These are phyloP conservation scores for Bellardia bayeri DNA, from an alignment of 2,888 invertebrate genomes.

Conservation along the genomic window DNA sequence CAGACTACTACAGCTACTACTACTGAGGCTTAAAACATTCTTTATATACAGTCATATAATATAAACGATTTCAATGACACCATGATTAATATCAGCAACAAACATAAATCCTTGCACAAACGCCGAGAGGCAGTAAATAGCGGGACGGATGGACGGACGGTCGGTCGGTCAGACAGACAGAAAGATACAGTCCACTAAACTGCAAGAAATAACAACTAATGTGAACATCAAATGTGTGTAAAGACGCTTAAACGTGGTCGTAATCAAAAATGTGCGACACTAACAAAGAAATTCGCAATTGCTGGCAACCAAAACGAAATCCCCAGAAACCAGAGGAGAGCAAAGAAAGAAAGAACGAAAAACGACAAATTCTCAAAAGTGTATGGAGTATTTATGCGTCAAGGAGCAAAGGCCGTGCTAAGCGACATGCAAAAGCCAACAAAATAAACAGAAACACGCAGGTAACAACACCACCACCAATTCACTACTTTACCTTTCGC, in stretches of 20 bases:
- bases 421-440: slow-evolving; percentile 70
- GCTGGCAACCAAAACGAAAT: slow-evolving; percentile 34
- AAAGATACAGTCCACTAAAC: slow-evolving; percentile 37
- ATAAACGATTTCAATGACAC: slow-evolving; percentile 83
- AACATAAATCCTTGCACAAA: slow-evolving; percentile 74
- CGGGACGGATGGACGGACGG: not conserved
- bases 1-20: slow-evolving; percentile 41
- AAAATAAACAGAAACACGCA: slow-evolving; percentile 62
- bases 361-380: slow-evolving; percentile 50
- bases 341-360: slow-evolving; percentile 18
- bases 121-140: slow-evolving; percentile 52
- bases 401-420: slow-evolving; percentile 67
- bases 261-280: slow-evolving; percentile 62
- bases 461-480: slow-evolving; percentile 7
- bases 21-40: slow-evolving; percentile 44
- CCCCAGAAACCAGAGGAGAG: slow-evolving; percentile 32
- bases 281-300: slow-evolving; percentile 58
- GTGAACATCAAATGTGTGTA: slow-evolving; percentile 63
- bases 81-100: slow-evolving; percentile 82
- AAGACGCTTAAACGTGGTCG: slow-evolving; percentile 64
- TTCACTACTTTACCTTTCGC: not conserved
- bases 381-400: slow-evolving; percentile 27
- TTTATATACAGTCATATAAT: slow-evolving; percentile 58
- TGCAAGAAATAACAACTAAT: slow-evolving; percentile 64
- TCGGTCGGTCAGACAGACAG: not conserved